Conservation (phyloP, 2,113 vertebrate species). For the Sylvietta virens region DNA sequence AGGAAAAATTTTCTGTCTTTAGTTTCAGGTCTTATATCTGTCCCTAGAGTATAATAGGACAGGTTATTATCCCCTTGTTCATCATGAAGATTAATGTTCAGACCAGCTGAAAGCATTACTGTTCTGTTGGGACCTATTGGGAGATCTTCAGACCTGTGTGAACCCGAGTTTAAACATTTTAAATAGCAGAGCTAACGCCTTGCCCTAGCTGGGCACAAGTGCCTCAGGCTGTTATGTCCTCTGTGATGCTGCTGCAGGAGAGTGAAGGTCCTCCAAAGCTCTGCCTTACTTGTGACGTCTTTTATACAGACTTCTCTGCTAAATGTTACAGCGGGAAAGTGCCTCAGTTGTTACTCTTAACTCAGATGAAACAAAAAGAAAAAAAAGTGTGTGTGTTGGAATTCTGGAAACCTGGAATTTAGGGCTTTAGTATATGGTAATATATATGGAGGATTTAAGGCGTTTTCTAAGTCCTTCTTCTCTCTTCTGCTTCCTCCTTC, state of each 20-base stretch:
- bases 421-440: no score
- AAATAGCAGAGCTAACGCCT: not conserved
- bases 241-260: not conserved
- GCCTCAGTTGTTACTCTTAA: not conserved
- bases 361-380: not conserved
- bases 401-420: no score
- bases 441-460: no score
- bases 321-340: not conserved
- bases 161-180: slow-evolving; percentile 21
- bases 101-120: slow-evolving; percentile 43
- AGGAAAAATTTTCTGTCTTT: not conserved
- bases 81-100: slow-evolving; percentile 49
- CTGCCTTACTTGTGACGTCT: rapidly evolving
- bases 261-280: not conserved
- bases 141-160: slow-evolving; percentile 21
- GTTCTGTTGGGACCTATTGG: not conserved
- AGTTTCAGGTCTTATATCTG: slow-evolving; percentile 31
- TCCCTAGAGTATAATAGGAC: slow-evolving; percentile 23
- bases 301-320: not conserved
- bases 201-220: not conserved
- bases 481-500: no score
- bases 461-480: no score
- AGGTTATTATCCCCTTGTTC: slow-evolving; percentile 43
- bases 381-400: not conserved
- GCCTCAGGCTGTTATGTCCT: not conserved